phyloP scores from a whole-genome alignment of 1,140 invertebrate genomes.

The Drosophila azteca region DNA sequence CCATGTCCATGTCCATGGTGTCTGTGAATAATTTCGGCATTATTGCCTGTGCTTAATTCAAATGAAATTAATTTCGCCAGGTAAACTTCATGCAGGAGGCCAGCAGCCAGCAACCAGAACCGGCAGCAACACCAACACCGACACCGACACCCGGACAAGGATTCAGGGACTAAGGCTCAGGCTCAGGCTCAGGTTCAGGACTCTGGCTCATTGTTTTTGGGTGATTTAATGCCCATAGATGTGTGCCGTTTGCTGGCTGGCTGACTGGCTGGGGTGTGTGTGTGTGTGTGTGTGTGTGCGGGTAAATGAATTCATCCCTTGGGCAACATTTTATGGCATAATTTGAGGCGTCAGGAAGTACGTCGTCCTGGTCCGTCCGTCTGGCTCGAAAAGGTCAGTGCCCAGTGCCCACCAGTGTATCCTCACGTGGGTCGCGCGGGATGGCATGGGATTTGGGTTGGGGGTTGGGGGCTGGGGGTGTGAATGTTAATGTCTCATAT shows the following conservation, averaged over 20 bases:
- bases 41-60: conserved; percentile 81
- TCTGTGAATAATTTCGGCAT: conserved; percentile 80
- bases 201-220: conserved; percentile 75
- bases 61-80: conserved; percentile 80
- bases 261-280: background rate
- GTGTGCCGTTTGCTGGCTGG: background rate
- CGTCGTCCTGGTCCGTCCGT: conserved; percentile 27
- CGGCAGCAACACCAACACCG: conserved; percentile 7
- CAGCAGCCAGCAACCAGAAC: conserved; percentile 10
- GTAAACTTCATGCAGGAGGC: conserved; percentile 64
- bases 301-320: conserved; percentile 78
- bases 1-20: conserved; percentile 36
- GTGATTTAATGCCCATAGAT: conserved; percentile 66
- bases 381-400: conserved; percentile 36
- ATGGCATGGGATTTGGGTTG: too few species aligned
- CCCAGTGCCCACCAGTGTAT: conserved; percentile 14
- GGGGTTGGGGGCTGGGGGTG: conserved; percentile 39
- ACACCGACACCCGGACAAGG: conserved; percentile 22
- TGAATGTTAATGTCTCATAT: conserved; percentile 80
- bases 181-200: conserved; percentile 11
- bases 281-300: conserved; percentile 14
- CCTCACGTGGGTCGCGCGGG: conserved; percentile 17
- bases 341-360: conserved; percentile 78
- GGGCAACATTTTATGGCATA: conserved; percentile 80
- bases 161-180: conserved; percentile 11